A percentile compares a stretch with the other conserved stretches of the same genome.
Evolutionary conservation across 2,113 vertebrate genomes (phyloP).

Genomic region (Lucifuga dentata): DNA sequence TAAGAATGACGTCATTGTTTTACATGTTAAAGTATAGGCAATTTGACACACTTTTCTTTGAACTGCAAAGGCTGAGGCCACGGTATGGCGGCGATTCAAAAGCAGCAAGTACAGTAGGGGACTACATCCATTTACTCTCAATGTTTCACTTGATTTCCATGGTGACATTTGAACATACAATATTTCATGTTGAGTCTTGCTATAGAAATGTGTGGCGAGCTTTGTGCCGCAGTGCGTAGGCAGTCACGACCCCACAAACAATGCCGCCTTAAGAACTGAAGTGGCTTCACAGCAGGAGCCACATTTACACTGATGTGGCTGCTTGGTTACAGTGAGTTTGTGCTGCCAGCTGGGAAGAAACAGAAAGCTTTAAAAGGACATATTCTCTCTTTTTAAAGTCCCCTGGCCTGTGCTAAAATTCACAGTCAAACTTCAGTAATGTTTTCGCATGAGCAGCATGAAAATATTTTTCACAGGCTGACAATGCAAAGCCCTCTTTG

Average conservation of each 20-base stretch:
- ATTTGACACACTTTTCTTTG: slow-evolving; percentile 50
- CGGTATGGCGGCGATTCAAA: slow-evolving; percentile 31
- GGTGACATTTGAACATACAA: slow-evolving; percentile 57
- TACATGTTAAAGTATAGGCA: slow-evolving; percentile 35
- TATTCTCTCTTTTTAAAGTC: slow-evolving; percentile 66
- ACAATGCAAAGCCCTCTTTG: slow-evolving; percentile 50
- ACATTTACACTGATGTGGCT: slow-evolving; percentile 67
- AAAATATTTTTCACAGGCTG: slow-evolving; percentile 64
- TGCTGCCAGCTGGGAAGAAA: slow-evolving; percentile 61
- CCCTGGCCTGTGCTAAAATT: slow-evolving; percentile 54
- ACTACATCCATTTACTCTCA: slow-evolving; percentile 39
- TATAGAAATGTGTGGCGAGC: slow-evolving; percentile 44
- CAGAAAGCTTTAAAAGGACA: slow-evolving; percentile 50
- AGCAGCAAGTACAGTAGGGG: slow-evolving; percentile 15
- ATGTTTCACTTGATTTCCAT: slow-evolving; percentile 43
- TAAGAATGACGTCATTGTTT: slow-evolving; percentile 38
- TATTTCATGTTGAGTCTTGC: slow-evolving; percentile 55
- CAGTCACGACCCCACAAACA: slow-evolving; percentile 41
- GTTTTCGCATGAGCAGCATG: slow-evolving; percentile 49
- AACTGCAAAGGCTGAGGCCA: slow-evolving; percentile 8
- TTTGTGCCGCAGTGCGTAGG: slow-evolving; percentile 14
- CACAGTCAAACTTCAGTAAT: slow-evolving; percentile 43
- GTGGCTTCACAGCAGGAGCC: slow-evolving; percentile 59
- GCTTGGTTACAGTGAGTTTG: slow-evolving; percentile 66
- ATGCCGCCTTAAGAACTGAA: slow-evolving; percentile 55